Evolutionary conservation across 1,140 invertebrate species (phyloP).

Genomic region (Drosophila leontia): DNA sequence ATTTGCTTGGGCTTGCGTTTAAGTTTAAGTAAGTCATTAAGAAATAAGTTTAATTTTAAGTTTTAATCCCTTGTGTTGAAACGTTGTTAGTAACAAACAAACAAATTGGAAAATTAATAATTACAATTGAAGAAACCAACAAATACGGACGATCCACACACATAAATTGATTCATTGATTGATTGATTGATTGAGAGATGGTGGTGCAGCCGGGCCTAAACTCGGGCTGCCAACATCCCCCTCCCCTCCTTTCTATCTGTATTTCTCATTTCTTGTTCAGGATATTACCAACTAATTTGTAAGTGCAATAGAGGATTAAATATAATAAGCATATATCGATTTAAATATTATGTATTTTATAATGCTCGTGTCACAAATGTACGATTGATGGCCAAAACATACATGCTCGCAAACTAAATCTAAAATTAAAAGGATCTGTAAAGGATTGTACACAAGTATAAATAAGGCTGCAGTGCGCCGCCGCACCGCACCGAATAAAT

Average conservation of each 20-base stretch:
- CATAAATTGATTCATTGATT: slow-evolving; percentile 10
- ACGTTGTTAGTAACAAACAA: slow-evolving; percentile 46
- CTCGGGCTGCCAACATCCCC: background rate
- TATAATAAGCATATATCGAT: slow-evolving; percentile 52
- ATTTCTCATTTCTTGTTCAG: slow-evolving; percentile 1
- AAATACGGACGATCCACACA: slow-evolving; percentile 21
- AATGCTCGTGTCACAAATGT: slow-evolving; percentile 57
- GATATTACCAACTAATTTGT: slow-evolving; percentile 68
- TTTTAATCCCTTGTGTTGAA: slow-evolving; percentile 80
- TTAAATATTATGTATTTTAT: slow-evolving; percentile 73
- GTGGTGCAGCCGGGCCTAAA: background rate
- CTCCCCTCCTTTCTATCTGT: slow-evolving; percentile 2
- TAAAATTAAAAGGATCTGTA: slow-evolving; percentile 45
- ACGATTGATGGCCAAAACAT: slow-evolving; percentile 54
- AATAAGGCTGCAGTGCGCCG: slow-evolving; percentile 36
- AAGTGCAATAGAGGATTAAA: slow-evolving; percentile 57
- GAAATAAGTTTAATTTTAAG: slow-evolving; percentile 69
- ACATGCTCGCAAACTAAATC: slow-evolving; percentile 38
- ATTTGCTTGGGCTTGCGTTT: slow-evolving; percentile 36
- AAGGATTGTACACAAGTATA: slow-evolving; percentile 54
- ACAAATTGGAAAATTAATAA: slow-evolving; percentile 43
- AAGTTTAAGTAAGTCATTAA: slow-evolving; percentile 59
- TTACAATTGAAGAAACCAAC: slow-evolving; percentile 34
- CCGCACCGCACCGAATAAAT: slow-evolving; percentile 46
- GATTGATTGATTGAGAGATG: slow-evolving; percentile 8